Evolutionary conservation across 2,797 vertebrate genomes (phyloP).

Genomic region (Kryptopterus vitreolus): DNA sequence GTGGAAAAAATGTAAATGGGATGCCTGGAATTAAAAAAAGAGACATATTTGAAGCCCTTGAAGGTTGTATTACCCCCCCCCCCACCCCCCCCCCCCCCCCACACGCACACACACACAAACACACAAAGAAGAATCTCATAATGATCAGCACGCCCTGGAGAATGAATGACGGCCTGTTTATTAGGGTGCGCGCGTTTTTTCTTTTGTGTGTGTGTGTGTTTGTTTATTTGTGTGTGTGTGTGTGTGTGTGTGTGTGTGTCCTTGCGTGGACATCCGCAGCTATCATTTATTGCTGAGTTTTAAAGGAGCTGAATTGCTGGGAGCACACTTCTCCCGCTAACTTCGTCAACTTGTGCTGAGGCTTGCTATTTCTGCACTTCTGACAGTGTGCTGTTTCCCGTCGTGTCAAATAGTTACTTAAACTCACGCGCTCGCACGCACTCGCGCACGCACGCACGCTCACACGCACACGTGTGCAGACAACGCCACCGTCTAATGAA

Average conservation of each 20-base stretch:
- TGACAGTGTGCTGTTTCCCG: slow-evolving; percentile 68
- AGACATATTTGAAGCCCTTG: slow-evolving; percentile 61
- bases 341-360: slow-evolving; percentile 69
- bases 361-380: slow-evolving; percentile 63
- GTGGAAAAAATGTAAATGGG: not conserved
- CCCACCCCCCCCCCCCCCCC: no score
- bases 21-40: no score
- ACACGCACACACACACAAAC: no score
- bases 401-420: slow-evolving; percentile 59
- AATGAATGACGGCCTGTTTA: slow-evolving; percentile 54
- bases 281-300: slow-evolving; percentile 67
- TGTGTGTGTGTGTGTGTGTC: slow-evolving; percentile 53
- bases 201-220: slow-evolving; percentile 53
- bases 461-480: not conserved
- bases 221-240: slow-evolving; percentile 50
- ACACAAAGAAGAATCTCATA: slow-evolving; percentile 56
- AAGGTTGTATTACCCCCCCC: slow-evolving; percentile 45
- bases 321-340: slow-evolving; percentile 55
- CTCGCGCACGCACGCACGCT: not conserved
- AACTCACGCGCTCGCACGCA: slow-evolving; percentile 45
- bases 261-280: slow-evolving; percentile 57
- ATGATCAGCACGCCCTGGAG: slow-evolving; percentile 58
- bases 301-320: slow-evolving; percentile 63
- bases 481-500: slow-evolving; percentile 43
- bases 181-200: slow-evolving; percentile 51